Evolutionary conservation across 30 jellyfish, hydroid and myxozoan genomes (phyloP), one percentile per base, ranked within the genome.

Genomic region (Rhopilema esculentum): DNA sequence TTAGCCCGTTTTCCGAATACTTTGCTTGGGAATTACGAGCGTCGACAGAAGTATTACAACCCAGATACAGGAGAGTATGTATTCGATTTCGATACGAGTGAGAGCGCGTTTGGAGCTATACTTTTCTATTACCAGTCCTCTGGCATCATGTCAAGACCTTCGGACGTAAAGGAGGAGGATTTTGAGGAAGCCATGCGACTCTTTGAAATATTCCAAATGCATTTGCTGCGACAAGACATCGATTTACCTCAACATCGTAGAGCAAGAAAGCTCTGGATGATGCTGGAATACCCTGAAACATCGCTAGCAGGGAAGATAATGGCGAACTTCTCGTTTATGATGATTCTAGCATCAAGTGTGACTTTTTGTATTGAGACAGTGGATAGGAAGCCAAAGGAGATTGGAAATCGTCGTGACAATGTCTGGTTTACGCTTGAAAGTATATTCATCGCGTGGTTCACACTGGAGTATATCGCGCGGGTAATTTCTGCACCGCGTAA

Each of bases 121-220:
- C 78, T 92, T 24, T 92, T 85, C 71, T 92, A 92, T 63, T 92
- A 92, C 77, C 98, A 92, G 64, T 92, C 98, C 0, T 79, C 90
- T 2, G 98, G 98, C 21, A 89, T 89, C 53, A 69, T 89, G 90
- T 81, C 97, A 2, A 84, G 93, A 30, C 97, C 97, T 4, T 75
- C 23, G 27, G 91, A 80, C 63, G 91, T 89, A 7, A 48, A 85
- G 7, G 97, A 81, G 61, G 92, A 81, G 29, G 97, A 89, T 4
- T 89, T 89, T 80, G 84, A 82, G 32, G 91, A 89, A 30, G 97
- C 89, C 29, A 61, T 89, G 79, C 93, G 82, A 26, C 64, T 51
- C 0, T 89, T 81, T 67, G 92, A 82, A 48, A 81, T 89, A 57
- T 81, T 81, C 30, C 85, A 79, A 32, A 52, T 80, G 49, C 90